These are phyloP conservation scores for Brenthis daphne DNA, from an alignment of 2,888 invertebrate genomes.

Conservation along the genomic window DNA sequence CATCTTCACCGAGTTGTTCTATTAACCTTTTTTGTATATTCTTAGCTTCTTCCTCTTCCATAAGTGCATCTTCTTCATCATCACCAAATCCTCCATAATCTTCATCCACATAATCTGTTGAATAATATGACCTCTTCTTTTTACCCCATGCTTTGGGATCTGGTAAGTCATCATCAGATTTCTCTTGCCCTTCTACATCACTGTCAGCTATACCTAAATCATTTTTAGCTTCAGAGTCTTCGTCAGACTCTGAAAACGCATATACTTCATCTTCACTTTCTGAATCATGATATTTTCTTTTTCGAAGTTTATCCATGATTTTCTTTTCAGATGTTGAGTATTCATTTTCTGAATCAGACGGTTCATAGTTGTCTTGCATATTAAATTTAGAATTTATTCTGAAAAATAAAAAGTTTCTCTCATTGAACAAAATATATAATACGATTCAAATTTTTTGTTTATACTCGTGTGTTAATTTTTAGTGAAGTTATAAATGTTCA, in stretches of 20 bases:
- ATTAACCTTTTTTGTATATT: constrained; percentile 89
- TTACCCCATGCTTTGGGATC: constrained; percentile 94
- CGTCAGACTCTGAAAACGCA: constrained; percentile 80
- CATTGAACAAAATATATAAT: neutral
- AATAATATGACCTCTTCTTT: constrained; percentile 89
- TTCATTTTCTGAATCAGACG: constrained; percentile 88
- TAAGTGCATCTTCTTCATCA: constrained; percentile 87
- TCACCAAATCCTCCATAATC: constrained; percentile 88
- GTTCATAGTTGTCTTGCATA: constrained; percentile 82
- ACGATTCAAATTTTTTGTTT: neutral
- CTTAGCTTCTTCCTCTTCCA: constrained; percentile 92
- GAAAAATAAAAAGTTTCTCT: constrained; percentile 45
- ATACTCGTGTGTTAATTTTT: neutral
- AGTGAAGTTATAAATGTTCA: too few species aligned
- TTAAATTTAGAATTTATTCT: constrained; percentile 70
- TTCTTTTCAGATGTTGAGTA: constrained; percentile 85
- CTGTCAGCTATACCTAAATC: constrained; percentile 83
- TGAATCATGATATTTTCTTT: constrained; percentile 75
- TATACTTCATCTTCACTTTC: constrained; percentile 85
- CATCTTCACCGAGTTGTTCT: constrained; percentile 89
- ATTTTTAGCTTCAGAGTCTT: constrained; percentile 70
- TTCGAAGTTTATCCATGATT: constrained; percentile 83
- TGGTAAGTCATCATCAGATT: constrained; percentile 87
- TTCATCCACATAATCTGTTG: constrained; percentile 94
- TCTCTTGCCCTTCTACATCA: constrained; percentile 89